Percentiles rank a stretch among this genome's conserved stretches.
These are phyloP conservation scores for Dendroctonus ponderosae DNA, from an alignment of 1,140 invertebrate species.

Conservation along the genomic window DNA sequence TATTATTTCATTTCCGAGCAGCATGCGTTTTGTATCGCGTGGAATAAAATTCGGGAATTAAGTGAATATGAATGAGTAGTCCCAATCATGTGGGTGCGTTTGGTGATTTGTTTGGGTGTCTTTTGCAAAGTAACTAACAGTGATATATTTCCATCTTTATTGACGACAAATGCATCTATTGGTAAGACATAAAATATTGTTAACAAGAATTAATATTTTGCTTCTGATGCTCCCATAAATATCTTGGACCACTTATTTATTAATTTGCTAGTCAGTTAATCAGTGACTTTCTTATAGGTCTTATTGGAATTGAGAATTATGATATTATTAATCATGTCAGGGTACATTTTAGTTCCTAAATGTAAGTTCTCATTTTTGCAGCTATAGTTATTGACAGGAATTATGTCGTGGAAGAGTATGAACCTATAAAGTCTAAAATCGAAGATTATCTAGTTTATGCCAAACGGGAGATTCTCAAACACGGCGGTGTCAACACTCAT, in stretches of 20 bases:
- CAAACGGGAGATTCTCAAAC: slow-evolving; percentile 60
- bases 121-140: slow-evolving; percentile 4
- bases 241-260: no score
- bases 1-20: neutral
- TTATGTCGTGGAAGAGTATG: slow-evolving; percentile 59
- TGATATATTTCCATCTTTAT: slow-evolving; percentile 66
- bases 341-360: neutral
- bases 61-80: neutral
- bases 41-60: neutral
- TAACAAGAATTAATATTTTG: no score
- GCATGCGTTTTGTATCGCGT: no score
- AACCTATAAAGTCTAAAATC: slow-evolving; percentile 56
- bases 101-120: slow-evolving; percentile 11
- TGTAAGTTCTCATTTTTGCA: slow-evolving; percentile 40
- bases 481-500: slow-evolving; percentile 62
- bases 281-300: no score
- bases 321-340: no score
- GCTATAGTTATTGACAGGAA: slow-evolving; percentile 63
- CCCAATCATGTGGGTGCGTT: neutral
- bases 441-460: slow-evolving; percentile 60
- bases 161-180: slow-evolving; percentile 67
- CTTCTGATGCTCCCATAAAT: no score
- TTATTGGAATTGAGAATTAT: no score
- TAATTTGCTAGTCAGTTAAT: no score
- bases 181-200: slow-evolving; percentile 55